Evolutionary conservation across 2,113 vertebrate genomes (phyloP).

Genomic region (Stictonetta naevosa): DNA sequence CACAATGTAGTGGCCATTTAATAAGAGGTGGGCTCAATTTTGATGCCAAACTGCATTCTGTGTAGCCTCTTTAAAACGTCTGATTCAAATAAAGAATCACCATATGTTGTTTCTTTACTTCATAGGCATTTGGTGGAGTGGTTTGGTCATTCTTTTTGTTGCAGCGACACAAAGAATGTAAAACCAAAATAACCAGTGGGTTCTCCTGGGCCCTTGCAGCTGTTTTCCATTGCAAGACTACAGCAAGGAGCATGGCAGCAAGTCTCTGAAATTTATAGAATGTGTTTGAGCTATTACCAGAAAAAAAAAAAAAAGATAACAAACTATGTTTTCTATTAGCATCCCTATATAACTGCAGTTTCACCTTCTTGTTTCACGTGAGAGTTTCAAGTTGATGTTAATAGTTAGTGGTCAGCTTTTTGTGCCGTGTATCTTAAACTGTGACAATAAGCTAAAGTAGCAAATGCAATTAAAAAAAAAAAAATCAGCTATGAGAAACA

Average conservation of each 20-base stretch:
- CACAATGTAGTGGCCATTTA: background rate
- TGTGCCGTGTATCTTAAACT: background rate
- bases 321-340: background rate
- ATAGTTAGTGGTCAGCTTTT: background rate
- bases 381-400: background rate
- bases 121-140: background rate
- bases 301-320: background rate
- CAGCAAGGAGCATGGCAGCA: background rate
- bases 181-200: background rate
- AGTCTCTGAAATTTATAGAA: background rate
- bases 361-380: background rate
- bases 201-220: background rate
- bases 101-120: background rate
- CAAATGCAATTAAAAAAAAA: background rate
- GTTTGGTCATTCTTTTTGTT: background rate
- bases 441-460: background rate
- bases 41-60: background rate
- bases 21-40: background rate
- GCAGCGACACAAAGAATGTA: background rate
- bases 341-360: background rate
- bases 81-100: background rate
- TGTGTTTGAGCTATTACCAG: background rate
- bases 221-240: background rate
- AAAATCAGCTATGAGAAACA: background rate
- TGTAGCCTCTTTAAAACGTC: background rate